Evolutionary conservation across 2,797 vertebrate genomes (phyloP), one percentile per base, ranked within the genome.

Genomic region (Ispidina picta): DNA sequence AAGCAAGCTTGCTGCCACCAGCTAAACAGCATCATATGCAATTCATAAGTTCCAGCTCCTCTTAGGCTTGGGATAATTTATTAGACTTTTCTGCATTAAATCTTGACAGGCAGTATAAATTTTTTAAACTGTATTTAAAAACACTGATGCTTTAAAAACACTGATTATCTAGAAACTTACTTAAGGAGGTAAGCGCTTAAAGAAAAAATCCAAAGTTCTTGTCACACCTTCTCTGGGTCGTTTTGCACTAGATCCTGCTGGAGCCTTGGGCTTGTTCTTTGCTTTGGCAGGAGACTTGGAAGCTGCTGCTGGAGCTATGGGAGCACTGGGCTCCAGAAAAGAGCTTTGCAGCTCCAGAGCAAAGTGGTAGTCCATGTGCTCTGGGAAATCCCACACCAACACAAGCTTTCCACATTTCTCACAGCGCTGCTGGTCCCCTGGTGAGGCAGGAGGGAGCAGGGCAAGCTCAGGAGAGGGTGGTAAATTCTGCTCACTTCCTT

Each of bases 341-440:
- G 99, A 99, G 29, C 97, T 98, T 88, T 99, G 99, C 70, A 99
- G 97, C 64, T 99, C 98, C 83, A 98, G 68, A 52, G 99, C 99
- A 90, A 99, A 99, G 94, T 99, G 99, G 72, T 98, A 99, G 94
- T 99, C 99, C 12, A 65, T 96, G 72, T 99, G 99, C 96, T 99
- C 99, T 1, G 98, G 98, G 97, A 99, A 98, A 37, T 99, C 98
- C 99, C 99, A 99, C 26, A 97, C 97, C 41, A 95, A 92, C 81
- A 99, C 96, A 1, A 98, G 94, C 94, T 98, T 94, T 46, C 98
- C 98, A 21, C 99, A 99, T 74, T 97, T 98, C 49, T 99, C 98
- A 90, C 99, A 99, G 26, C 6, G 64, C 29, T 98, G 77, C 91
- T 98, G 90, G 95, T 99, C 98, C 54, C 66, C 33, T 6, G 59